These are phyloP conservation scores for Parazoanthus atlanticus DNA, from an alignment of 92 coral and sea anemone genomes.

Conservation along the genomic window DNA sequence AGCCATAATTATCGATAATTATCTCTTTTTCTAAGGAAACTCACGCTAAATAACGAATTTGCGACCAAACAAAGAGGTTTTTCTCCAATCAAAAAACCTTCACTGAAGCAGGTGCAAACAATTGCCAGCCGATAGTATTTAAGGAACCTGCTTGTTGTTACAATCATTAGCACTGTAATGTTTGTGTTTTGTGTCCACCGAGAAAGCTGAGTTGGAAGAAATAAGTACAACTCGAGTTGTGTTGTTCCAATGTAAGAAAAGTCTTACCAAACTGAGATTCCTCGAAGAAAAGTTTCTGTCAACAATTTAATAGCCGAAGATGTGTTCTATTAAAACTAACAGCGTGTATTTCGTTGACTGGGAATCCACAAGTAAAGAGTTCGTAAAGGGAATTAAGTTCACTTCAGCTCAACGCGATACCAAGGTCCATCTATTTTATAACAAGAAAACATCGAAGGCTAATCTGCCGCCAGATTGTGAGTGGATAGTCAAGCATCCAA, in stretches of 20 bases:
- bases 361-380: conserved; percentile 83
- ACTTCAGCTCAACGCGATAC: conserved; percentile 68
- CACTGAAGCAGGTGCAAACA: background rate
- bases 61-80: background rate
- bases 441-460: conserved; percentile 70
- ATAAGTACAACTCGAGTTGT: background rate
- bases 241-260: background rate
- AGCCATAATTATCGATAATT: too few species aligned
- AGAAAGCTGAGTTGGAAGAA: too few species aligned
- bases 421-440: conserved; percentile 79
- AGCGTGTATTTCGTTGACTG: conserved; percentile 82
- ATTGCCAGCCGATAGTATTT: background rate
- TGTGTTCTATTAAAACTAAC: conserved; percentile 74
- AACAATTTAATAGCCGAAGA: background rate
- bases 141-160: background rate
- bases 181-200: background rate
- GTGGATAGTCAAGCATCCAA: conserved; percentile 80
- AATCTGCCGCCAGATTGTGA: conserved; percentile 69
- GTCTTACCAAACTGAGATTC: background rate
- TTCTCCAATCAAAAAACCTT: background rate
- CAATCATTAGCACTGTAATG: background rate
- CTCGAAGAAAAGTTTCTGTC: background rate
- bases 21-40: background rate
- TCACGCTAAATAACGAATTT: background rate
- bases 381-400: conserved; percentile 77